These are phyloP conservation scores for Diabrotica balteata DNA, from an alignment of 2,888 invertebrate species.

Conservation along the genomic window DNA sequence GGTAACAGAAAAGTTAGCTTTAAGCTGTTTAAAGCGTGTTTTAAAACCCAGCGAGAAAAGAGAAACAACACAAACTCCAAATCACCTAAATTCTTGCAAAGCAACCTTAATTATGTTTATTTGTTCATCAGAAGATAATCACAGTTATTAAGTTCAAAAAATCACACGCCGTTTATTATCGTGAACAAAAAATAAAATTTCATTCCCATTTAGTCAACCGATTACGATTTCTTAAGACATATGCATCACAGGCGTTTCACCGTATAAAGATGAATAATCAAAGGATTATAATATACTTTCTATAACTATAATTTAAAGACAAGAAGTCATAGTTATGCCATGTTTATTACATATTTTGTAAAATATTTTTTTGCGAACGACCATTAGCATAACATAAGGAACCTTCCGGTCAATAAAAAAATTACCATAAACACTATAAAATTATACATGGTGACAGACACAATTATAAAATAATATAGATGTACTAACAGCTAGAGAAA, in stretches of 20 bases:
- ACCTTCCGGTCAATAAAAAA: too few relatives aligned
- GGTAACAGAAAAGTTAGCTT: too few relatives aligned
- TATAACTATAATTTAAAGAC: neutral
- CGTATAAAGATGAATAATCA: neutral
- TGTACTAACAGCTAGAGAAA: too few relatives aligned
- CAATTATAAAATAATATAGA: too few relatives aligned
- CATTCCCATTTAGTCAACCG: neutral
- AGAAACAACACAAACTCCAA: neutral
- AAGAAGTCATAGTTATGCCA: neutral
- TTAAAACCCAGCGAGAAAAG: too few relatives aligned
- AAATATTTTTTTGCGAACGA: too few relatives aligned
- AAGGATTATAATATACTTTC: neutral
- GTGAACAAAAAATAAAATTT: neutral
- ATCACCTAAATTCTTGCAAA: constrained; percentile 1
- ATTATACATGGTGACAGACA: too few relatives aligned
- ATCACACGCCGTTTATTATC: neutral
- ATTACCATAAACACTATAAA: too few relatives aligned
- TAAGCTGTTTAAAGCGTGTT: too few relatives aligned
- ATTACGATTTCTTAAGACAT: neutral
- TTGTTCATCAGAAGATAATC: neutral
- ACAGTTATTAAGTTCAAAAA: neutral
- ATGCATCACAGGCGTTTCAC: neutral
- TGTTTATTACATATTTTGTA: neutral
- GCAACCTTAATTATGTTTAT: neutral
- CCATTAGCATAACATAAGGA: too few relatives aligned